Percentiles rank a stretch among this genome's conserved stretches.
Conservation (phyloP, 2,888 invertebrate species). For the Heliconius ethilla region DNA sequence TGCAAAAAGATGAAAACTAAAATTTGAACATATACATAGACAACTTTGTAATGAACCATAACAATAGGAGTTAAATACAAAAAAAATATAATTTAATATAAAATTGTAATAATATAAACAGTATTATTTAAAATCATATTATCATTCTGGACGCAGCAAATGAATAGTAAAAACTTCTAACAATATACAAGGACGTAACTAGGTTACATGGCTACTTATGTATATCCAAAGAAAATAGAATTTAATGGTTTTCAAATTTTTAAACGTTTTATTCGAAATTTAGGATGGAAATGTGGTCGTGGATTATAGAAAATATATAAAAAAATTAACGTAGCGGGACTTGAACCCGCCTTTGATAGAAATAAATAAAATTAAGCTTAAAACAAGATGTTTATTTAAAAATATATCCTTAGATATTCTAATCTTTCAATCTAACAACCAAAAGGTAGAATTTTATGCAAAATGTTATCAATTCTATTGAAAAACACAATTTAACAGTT, state of each 20-base stretch:
- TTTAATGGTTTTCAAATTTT: too few relatives aligned
- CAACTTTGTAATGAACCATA: background rate
- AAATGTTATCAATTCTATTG: too few relatives aligned
- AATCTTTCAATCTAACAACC: background rate
- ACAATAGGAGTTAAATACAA: too few relatives aligned
- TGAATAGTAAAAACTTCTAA: background rate
- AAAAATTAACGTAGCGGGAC: background rate
- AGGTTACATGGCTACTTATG: too few relatives aligned
- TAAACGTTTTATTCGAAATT: background rate
- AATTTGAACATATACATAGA: background rate
- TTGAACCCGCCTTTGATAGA: background rate
- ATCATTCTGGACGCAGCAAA: background rate
- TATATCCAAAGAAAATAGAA: too few relatives aligned
- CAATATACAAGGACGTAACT: background rate
- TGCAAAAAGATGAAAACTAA: background rate
- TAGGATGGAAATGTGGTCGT: background rate
- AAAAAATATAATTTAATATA: background rate
- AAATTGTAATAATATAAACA: background rate
- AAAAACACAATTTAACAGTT: too few relatives aligned
- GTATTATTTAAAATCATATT: background rate
- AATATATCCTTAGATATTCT: background rate
- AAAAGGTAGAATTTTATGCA: too few relatives aligned
- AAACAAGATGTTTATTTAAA: too few relatives aligned
- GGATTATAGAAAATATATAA: background rate
- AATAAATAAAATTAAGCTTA: background rate